Base-by-base conservation (phyloP, 1,140 invertebrate species). In the Drosophila santomea region DNA sequence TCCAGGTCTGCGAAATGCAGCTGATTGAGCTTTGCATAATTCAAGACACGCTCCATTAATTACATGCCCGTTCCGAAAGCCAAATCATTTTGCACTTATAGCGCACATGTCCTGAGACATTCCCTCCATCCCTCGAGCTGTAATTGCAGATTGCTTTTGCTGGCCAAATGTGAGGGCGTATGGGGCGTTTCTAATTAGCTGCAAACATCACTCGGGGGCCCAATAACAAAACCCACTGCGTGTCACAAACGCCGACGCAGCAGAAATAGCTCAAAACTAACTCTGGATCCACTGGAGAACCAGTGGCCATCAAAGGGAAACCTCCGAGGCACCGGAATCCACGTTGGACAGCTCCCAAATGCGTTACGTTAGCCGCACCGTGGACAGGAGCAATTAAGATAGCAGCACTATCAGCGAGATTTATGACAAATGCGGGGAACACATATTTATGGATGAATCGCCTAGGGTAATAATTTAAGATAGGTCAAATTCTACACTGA, bases 1-100 rank as follows among this genome's bases (percentile, higher is more conserved):
- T 28, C 35, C 25, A 15, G 44, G 10, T 11, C 39, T 23, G 23
- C 38, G 20, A 20, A 73, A 51, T 73, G 67, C 67, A 75, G 54
- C 39, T 83, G 83, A 86, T 80, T 79, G 83, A 76, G 59, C 52
- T 61, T 76, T 67, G 79, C 79, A 86, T 88, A 88, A 88, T 86
- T 76, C 76, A 81, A 48, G 45, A 48, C 62, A 44, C 55, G 61
- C 41, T 48, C 71, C 61, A 67, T 88, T 77, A 86, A 79, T 86
- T 83, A 83, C 75, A 57, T 36, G 48, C 17, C 39, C n/a, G 14
- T 4, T 44, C 50, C 35, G 39, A 45, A 75, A 57, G 38, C 25
- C 50, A 41, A 75, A 73, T 74, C 75, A 79, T 79, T 86, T 44
- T 62, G 58, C 63, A 69, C 43, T 44, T 56, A 73, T 76, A 69